A percentile compares a stretch with the other conserved stretches of the same genome.
Conservation (phyloP, 2,888 invertebrate species). For the Platycheirus rosarum region DNA sequence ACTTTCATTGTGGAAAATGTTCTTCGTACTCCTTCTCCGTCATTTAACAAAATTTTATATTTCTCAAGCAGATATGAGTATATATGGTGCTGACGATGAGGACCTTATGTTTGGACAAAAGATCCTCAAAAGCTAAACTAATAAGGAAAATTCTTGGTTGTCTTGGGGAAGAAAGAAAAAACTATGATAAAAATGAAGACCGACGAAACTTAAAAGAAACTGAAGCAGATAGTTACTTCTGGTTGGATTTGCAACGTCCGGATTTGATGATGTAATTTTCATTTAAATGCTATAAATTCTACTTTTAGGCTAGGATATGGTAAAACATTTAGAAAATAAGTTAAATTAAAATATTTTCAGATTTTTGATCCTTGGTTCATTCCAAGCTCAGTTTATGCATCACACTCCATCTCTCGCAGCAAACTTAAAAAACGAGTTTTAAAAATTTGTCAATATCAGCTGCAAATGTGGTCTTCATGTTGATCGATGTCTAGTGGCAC, state of each 20-base stretch:
- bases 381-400: too few relatives aligned
- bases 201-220: conserved; percentile 11
- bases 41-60: conserved; percentile 20
- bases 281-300: too few relatives aligned
- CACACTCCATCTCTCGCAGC: too few relatives aligned
- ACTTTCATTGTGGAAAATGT: conserved; percentile 5
- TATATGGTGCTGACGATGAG: background rate
- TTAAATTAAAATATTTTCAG: too few relatives aligned
- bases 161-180: background rate
- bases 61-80: background rate
- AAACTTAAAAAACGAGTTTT: too few relatives aligned
- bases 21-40: background rate
- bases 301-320: too few relatives aligned
- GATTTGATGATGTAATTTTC: too few relatives aligned
- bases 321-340: too few relatives aligned
- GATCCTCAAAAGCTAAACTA: conserved; percentile 69
- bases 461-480: too few relatives aligned
- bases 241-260: background rate
- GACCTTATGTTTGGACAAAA: conserved; percentile 27
- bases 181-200: conserved; percentile 8
- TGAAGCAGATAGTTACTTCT: conserved; percentile 48
- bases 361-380: too few relatives aligned
- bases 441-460: too few relatives aligned
- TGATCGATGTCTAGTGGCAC: too few relatives aligned
- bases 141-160: conserved; percentile 52